phyloP scores from a whole-genome alignment of 2,113 vertebrate genomes.

The Pterocles orientalis region DNA sequence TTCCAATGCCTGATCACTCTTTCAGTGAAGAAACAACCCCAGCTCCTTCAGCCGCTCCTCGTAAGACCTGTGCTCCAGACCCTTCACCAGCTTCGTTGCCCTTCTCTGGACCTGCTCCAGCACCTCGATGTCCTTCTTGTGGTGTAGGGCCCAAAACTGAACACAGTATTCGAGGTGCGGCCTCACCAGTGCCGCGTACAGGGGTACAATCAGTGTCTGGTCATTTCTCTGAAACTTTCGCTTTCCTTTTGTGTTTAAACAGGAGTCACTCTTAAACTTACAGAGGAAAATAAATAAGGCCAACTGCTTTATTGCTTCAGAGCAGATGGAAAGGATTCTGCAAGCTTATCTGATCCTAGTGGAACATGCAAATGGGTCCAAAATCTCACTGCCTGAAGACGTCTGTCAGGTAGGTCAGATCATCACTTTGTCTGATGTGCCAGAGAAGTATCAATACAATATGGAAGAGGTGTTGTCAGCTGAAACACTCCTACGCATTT shows the following conservation, averaged over 20 bases:
- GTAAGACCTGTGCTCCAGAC: too few species aligned
- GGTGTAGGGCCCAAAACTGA: too few species aligned
- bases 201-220: too few species aligned
- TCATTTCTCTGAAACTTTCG: background rate
- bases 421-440: background rate
- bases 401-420: conserved; percentile 82
- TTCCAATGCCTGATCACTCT: too few species aligned
- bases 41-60: too few species aligned
- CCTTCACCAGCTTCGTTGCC: too few species aligned
- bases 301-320: conserved; percentile 61
- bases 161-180: too few species aligned
- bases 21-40: too few species aligned
- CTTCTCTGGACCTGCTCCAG: too few species aligned
- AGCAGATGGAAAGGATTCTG: conserved; percentile 88
- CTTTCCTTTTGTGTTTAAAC: background rate
- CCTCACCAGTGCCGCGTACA: too few species aligned
- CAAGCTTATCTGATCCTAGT: conserved; percentile 83
- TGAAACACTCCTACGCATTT: rapidly evolving
- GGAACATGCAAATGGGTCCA: conserved; percentile 83
- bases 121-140: too few species aligned
- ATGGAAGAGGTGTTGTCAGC: background rate
- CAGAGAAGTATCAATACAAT: background rate
- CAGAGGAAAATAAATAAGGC: conserved; percentile 60
- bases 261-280: conserved; percentile 75
- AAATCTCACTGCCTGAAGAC: conserved; percentile 81